These are phyloP conservation scores for Gila robusta DNA, from an alignment of 2,797 vertebrate species.

Conservation along the genomic window DNA sequence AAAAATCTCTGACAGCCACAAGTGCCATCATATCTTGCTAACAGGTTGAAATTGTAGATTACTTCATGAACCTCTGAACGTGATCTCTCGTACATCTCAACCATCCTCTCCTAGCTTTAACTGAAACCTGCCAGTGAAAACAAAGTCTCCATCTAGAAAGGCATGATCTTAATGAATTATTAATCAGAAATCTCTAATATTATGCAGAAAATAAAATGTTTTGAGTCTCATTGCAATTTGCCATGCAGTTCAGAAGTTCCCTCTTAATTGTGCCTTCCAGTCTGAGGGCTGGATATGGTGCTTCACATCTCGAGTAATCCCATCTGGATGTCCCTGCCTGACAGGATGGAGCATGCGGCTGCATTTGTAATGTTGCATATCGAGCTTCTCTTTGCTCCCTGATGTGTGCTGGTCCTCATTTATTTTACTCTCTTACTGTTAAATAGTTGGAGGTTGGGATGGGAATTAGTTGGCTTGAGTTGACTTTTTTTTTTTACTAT, in stretches of 20 bases:
- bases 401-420: conserved; percentile 45
- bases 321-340: conserved; percentile 58
- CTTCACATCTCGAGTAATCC: conserved; percentile 63
- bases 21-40: conserved; percentile 34
- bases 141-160: conserved; percentile 50
- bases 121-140: conserved; percentile 43
- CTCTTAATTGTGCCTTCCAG: conserved; percentile 68
- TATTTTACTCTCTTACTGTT: conserved; percentile 52
- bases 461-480: conserved; percentile 7
- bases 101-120: conserved; percentile 8
- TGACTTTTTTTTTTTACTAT: neutral
- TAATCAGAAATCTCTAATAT: conserved; percentile 60
- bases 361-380: conserved; percentile 55
- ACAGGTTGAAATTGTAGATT: conserved; percentile 51
- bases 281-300: conserved; percentile 56
- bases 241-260: conserved; percentile 57
- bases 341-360: conserved; percentile 51
- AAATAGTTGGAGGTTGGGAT: conserved; percentile 38
- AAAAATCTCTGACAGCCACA: neutral
- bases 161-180: conserved; percentile 62
- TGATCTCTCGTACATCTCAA: conserved; percentile 36
- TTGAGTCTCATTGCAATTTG: conserved; percentile 62
- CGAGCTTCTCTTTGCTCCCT: conserved; percentile 34
- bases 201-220: conserved; percentile 65
- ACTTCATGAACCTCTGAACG: conserved; percentile 50